phyloP scores from a whole-genome alignment of 2,888 invertebrate species.

The Dendrolimus houi region DNA sequence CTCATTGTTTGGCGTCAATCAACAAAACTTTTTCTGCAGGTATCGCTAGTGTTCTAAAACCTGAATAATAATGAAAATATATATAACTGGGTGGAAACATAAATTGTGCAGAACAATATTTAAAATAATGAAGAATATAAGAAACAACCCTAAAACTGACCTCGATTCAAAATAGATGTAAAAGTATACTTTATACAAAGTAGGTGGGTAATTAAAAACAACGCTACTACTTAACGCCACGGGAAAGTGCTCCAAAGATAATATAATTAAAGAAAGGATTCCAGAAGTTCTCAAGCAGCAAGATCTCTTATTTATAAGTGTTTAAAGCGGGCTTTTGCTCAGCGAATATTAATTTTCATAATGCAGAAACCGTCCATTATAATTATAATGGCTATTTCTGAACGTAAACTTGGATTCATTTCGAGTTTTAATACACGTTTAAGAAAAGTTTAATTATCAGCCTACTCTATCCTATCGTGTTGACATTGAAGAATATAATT shows the following conservation, averaged over 20 bases:
- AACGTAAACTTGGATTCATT: conserved; percentile 12
- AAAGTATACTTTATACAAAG: neutral
- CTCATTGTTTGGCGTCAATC: too few species aligned
- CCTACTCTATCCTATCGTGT: too few species aligned
- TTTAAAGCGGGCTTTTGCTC: conserved; percentile 37
- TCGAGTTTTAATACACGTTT: neutral
- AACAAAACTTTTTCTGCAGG: too few species aligned
- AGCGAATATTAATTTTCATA: conserved; percentile 57
- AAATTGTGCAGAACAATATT: too few species aligned
- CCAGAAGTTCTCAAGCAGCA: conserved; percentile 43
- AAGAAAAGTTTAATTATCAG: neutral
- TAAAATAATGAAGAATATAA: neutral
- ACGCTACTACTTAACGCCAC: conserved; percentile 31
- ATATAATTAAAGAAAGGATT: conserved; percentile 58
- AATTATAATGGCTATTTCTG: conserved; percentile 21
- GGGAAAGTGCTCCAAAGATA: conserved; percentile 30
- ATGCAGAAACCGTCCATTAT: conserved; percentile 36
- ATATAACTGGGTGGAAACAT: too few species aligned
- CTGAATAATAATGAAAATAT: too few species aligned
- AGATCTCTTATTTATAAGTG: conserved; percentile 50
- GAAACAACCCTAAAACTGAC: conserved; percentile 1
- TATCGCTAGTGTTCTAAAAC: too few species aligned
- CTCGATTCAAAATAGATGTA: conserved; percentile 9
- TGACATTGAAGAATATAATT: too few species aligned
- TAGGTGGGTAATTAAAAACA: conserved; percentile 35